Conservation (phyloP, 2,113 vertebrate genomes). For the Podocnemis expansa region DNA sequence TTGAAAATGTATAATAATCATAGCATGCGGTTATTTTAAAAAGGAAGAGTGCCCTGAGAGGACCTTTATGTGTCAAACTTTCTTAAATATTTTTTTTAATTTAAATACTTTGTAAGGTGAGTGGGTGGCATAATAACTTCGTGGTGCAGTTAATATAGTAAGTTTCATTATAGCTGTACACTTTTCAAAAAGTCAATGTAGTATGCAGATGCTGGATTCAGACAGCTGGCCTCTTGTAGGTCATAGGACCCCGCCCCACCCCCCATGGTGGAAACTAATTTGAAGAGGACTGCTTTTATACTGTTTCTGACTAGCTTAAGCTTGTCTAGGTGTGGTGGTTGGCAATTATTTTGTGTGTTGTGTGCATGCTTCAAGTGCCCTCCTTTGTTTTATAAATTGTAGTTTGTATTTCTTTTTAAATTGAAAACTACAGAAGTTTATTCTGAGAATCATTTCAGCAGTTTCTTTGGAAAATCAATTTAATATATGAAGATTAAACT, state of each 20-base stretch:
- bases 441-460: neutral
- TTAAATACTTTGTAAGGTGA: neutral
- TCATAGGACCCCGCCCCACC: slow-evolving; percentile 22
- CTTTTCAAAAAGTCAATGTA: neutral
- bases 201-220: neutral
- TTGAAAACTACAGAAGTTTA: neutral
- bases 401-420: slow-evolving; percentile 46
- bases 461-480: neutral
- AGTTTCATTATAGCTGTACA: neutral
- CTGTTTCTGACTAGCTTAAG: slow-evolving; percentile 42
- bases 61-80: neutral
- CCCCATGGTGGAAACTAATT: slow-evolving; percentile 9
- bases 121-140: neutral
- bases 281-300: slow-evolving; percentile 53
- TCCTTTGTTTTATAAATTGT: slow-evolving; percentile 60
- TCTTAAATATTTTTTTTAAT: neutral
- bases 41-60: neutral
- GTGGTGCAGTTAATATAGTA: neutral
- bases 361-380: slow-evolving; percentile 28
- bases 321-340: slow-evolving; percentile 64
- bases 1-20: neutral
- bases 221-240: neutral
- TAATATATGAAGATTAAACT: neutral
- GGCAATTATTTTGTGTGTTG: slow-evolving; percentile 24
- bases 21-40: neutral